These are phyloP conservation scores for Euproctis similis DNA, from an alignment of 2,888 invertebrate species.

Conservation along the genomic window DNA sequence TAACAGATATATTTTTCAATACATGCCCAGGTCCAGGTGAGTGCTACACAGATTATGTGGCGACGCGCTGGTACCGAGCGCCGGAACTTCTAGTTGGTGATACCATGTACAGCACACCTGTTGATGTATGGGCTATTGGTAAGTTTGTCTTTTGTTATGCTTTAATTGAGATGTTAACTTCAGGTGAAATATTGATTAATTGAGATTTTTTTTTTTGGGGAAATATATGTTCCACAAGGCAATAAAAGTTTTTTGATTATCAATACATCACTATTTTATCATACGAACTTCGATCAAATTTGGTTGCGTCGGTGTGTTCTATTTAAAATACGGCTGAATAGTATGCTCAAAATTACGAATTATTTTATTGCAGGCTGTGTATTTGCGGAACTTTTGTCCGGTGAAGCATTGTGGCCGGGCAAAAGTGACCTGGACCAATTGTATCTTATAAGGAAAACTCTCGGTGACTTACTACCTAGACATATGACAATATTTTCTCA, in stretches of 20 bases:
- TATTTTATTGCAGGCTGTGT: constrained; percentile 82
- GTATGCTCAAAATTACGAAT: no score
- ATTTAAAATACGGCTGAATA: no score
- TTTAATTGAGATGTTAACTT: no score
- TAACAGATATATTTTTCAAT: constrained; percentile 25
- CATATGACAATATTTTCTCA: constrained; percentile 97
- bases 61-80: constrained; percentile 98
- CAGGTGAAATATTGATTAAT: no score
- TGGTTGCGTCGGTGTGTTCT: no score
- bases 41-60: constrained; percentile 99
- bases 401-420: constrained; percentile 98
- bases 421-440: constrained; percentile 99
- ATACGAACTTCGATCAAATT: no score
- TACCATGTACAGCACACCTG: constrained; percentile 91
- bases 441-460: constrained; percentile 94
- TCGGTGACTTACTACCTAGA: constrained; percentile 94
- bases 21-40: constrained; percentile 89
- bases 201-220: no score
- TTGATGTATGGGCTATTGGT: constrained; percentile 99
- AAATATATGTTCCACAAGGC: no score
- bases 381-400: constrained; percentile 89
- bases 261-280: no score
- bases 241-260: no score
- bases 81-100: constrained; percentile 98
- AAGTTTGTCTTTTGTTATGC: no score